Conservation (phyloP, 2,797 vertebrate genomes). For the Platalea minor region DNA sequence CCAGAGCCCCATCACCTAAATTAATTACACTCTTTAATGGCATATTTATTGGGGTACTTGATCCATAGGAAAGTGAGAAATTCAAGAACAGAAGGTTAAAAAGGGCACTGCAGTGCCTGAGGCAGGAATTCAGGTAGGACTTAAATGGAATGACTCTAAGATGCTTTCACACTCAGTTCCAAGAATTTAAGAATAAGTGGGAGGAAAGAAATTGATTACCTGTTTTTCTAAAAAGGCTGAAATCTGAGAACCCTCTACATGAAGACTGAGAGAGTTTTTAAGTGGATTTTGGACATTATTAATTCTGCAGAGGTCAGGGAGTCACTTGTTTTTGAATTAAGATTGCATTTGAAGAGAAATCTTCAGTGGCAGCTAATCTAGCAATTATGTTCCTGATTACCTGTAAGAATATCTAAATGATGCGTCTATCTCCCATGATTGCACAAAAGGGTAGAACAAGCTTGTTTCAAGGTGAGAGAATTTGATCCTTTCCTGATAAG, state of each 20-base stretch:
- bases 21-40: neutral
- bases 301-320: neutral
- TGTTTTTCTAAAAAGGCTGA: neutral
- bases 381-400: slow-evolving; percentile 32
- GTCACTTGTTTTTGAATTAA: neutral
- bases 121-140: neutral
- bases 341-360: neutral
- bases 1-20: neutral
- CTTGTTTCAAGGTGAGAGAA: slow-evolving; percentile 40
- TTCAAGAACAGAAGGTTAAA: neutral
- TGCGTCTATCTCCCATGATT: neutral
- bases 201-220: neutral
- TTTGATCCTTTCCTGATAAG: slow-evolving; percentile 6
- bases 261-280: neutral
- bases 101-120: neutral
- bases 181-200: neutral
- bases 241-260: neutral
- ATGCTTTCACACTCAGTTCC: neutral
- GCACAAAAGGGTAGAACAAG: neutral
- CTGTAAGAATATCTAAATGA: slow-evolving; percentile 11
- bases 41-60: neutral
- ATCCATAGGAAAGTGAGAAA: neutral
- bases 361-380: neutral
- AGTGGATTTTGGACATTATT: neutral
- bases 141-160: neutral